Conservation (phyloP, 2,888 invertebrate species). For the Drosophila birchii region DNA sequence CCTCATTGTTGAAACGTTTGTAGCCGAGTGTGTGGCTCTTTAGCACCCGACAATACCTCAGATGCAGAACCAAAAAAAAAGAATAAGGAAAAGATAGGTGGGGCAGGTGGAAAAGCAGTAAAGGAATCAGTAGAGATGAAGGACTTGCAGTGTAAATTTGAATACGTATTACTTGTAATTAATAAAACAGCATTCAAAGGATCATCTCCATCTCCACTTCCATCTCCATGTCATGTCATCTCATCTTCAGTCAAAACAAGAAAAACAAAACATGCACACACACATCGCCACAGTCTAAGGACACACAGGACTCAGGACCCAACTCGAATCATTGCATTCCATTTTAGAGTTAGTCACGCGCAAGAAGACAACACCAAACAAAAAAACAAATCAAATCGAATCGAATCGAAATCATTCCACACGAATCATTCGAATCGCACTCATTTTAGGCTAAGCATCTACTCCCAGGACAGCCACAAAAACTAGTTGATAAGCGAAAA, state of each 20-base stretch:
- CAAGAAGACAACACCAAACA: conserved; percentile 63
- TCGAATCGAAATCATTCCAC: conserved; percentile 22
- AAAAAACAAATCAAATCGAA: conserved; percentile 19
- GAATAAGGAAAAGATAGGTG: conserved; percentile 22
- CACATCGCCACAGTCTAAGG: conserved; percentile 19
- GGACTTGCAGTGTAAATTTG: conserved; percentile 45
- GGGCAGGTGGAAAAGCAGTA: neutral
- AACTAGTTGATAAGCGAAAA: conserved; percentile 57
- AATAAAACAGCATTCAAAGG: conserved; percentile 20
- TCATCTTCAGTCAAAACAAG: conserved; percentile 37
- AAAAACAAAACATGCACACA: conserved; percentile 29
- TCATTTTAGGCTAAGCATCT: conserved; percentile 28
- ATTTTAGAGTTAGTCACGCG: conserved; percentile 40
- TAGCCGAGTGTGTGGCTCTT: conserved; percentile 54
- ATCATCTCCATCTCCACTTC: conserved; percentile 16
- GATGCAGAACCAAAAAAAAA: conserved; percentile 44
- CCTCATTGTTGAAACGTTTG: conserved; percentile 76
- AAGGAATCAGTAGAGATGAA: conserved; percentile 29
- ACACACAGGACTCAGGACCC: conserved; percentile 42
- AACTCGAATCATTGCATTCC: conserved; percentile 33
- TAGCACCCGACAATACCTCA: conserved; percentile 72
- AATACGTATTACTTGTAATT: conserved; percentile 38
- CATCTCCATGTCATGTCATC: conserved; percentile 42
- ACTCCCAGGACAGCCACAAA: conserved; percentile 70
- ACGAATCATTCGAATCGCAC: conserved; percentile 23